Evolutionary conservation across 2,888 invertebrate species (phyloP).

Genomic region (Cataglyphis rosenhaueri): DNA sequence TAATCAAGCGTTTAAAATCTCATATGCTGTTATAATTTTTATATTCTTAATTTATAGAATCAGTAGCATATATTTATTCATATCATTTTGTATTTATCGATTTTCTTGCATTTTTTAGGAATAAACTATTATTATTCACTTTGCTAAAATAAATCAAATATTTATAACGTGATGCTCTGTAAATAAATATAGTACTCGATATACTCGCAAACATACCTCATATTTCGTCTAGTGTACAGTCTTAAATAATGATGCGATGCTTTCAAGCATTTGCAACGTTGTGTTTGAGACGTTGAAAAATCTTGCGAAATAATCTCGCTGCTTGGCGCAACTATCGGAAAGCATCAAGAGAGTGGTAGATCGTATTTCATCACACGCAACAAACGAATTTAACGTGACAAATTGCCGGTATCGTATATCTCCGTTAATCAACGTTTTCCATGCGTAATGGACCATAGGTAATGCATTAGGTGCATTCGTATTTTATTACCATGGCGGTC

Average conservation of each 20-base stretch:
- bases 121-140: neutral
- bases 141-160: neutral
- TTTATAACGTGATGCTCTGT: neutral
- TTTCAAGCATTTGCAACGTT: constrained; percentile 15
- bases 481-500: constrained; percentile 37
- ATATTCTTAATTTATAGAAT: neutral
- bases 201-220: constrained; percentile 21
- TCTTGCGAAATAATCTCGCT: constrained; percentile 41
- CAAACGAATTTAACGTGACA: constrained; percentile 38
- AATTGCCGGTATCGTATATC: constrained; percentile 26
- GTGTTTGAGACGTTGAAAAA: constrained; percentile 32
- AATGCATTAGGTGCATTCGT: constrained; percentile 26
- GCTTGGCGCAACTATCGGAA: constrained; percentile 5
- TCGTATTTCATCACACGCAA: constrained; percentile 45
- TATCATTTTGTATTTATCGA: neutral
- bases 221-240: constrained; percentile 18
- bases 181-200: neutral
- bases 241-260: constrained; percentile 43
- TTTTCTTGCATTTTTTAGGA: neutral
- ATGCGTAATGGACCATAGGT: constrained; percentile 11
- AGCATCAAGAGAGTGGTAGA: neutral
- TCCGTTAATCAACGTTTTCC: constrained; percentile 9
- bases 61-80: neutral
- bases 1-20: neutral
- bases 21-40: neutral